Conservation (phyloP, 1,140 invertebrate genomes). For the Microplitis demolitor region DNA sequence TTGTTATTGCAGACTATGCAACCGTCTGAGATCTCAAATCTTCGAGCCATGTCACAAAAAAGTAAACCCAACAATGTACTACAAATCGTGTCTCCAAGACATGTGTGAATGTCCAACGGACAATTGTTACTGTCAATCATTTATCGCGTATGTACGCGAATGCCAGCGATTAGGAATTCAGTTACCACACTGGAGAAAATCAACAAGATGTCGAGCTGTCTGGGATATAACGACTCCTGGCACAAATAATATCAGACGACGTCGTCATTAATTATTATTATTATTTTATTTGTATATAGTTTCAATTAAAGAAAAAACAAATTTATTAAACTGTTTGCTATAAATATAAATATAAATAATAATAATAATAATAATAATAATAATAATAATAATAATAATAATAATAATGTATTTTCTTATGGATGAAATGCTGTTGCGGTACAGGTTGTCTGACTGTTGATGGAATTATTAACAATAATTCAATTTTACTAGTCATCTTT, state of each 20-base stretch:
- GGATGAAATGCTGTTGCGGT: no score
- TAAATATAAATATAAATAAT: no score
- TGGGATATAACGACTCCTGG: conserved; percentile 36
- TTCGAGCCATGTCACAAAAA: conserved; percentile 70
- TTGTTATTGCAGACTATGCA: conserved; percentile 46
- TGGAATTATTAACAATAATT: no score
- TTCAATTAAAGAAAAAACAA: no score
- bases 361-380: no score
- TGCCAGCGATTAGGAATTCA: conserved; percentile 77
- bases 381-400: no score
- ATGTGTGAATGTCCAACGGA: conserved; percentile 87
- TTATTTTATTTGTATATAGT: no score
- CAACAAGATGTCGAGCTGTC: conserved; percentile 65
- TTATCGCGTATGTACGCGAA: conserved; percentile 86
- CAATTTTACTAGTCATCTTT: no score
- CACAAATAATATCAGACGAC: conserved; percentile 18
- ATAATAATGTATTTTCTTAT: no score
- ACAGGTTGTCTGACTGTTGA: no score
- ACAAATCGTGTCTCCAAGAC: conserved; percentile 84
- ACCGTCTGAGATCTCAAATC: conserved; percentile 47
- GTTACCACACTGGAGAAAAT: conserved; percentile 69
- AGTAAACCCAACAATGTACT: conserved; percentile 79
- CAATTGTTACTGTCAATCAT: conserved; percentile 86
- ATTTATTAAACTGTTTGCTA: no score
- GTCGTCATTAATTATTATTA: conserved; percentile 8